Evolutionary conservation across 2,888 invertebrate genomes (phyloP), one percentile per base, ranked within the genome.

Genomic region (Pyrochroa serraticornis): DNA sequence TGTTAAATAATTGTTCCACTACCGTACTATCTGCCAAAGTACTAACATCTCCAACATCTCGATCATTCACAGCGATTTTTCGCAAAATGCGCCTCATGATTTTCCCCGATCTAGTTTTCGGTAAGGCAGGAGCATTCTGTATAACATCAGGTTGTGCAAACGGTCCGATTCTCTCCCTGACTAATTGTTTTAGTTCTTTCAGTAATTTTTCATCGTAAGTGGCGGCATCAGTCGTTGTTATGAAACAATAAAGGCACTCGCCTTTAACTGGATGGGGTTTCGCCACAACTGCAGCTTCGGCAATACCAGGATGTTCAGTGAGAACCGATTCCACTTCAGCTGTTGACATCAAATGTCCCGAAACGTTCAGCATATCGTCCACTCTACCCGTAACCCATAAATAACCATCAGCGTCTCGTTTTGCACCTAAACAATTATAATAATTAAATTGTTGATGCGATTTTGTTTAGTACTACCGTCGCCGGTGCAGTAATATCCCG

Each of bases 351-450:
- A 99, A 83, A 80, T 99, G 98, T 0, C 98, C 99, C 1, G 96
- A 97, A 6, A 99, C 97, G 79, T 99, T 99, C 66, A 99, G 82
- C 95, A 99, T 97, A 78, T 99, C 99, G 77, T 99, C 98, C 35
- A 97, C 93, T 56, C 97, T 88, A 0, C 97, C 97, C 0, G 97
- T 97, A 58, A 98, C 91, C 96, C 96, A 97, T 53, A 95, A 81
- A 78, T 95, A 96, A 0, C 97, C 97, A 77, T 99, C 97, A 13
- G 89, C 85, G 78, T 99, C 98, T 56, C 95, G 84, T 66, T 86
- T 85, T 0, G 95, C 96, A 53, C 96, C 96, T 96, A 50, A 47
- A 39, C 39, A 52, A 37, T 33, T 41, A 14, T 10, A 13, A 3
- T 36, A 37, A 47, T 39, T 47, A 30, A 34, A 47, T 35, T 6